Conservation (phyloP, 1,140 invertebrate genomes). For the Magallana ariakensis region DNA sequence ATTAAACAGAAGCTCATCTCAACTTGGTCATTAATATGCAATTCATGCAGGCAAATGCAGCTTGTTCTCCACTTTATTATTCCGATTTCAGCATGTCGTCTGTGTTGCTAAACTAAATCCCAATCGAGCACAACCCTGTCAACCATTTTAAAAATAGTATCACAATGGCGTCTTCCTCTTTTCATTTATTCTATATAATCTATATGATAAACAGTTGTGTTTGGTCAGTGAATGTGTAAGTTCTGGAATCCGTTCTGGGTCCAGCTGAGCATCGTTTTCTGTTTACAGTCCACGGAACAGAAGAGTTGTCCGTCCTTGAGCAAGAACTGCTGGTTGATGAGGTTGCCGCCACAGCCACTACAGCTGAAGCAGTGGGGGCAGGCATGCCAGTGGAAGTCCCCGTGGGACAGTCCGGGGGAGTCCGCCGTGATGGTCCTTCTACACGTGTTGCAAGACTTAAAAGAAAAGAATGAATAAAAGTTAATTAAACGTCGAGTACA, state of each 20-base stretch:
- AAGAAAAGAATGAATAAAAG: constrained; percentile 4
- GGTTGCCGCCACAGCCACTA: constrained; percentile 90
- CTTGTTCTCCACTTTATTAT: too few relatives aligned
- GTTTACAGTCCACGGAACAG: constrained; percentile 82
- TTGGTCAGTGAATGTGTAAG: constrained; percentile 21
- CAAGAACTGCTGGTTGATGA: constrained; percentile 94
- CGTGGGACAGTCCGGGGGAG: constrained; percentile 97
- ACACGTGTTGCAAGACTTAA: constrained; percentile 93
- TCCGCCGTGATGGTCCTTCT: constrained; percentile 96
- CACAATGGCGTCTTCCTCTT: too few relatives aligned
- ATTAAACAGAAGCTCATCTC: too few relatives aligned
- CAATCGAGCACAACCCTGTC: too few relatives aligned
- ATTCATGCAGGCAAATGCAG: too few relatives aligned
- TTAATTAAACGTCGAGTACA: not conserved
- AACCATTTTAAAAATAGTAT: too few relatives aligned
- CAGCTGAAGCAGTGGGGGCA: constrained; percentile 97
- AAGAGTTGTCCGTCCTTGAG: constrained; percentile 94
- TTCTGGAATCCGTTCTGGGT: constrained; percentile 18
- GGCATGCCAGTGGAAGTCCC: constrained; percentile 98
- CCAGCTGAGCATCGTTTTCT: not conserved
- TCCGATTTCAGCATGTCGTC: too few relatives aligned
- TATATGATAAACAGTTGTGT: too few relatives aligned
- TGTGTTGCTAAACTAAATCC: too few relatives aligned
- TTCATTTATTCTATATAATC: too few relatives aligned
- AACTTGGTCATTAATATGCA: too few relatives aligned